phyloP scores from a whole-genome alignment of 2,888 invertebrate genomes.

The Podabrus alpinus region DNA sequence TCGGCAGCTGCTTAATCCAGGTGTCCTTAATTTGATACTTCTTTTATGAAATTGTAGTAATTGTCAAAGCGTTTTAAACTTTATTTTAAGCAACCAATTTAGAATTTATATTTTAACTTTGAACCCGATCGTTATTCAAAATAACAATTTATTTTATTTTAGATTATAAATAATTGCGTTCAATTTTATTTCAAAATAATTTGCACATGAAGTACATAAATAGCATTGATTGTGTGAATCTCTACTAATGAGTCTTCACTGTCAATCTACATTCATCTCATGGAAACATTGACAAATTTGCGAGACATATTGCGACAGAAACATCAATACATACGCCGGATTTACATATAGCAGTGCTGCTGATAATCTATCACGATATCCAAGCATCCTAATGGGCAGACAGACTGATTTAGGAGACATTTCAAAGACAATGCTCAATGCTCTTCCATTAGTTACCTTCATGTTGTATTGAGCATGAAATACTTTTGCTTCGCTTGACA shows the following conservation, averaged over 20 bases:
- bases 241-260: slow-evolving; percentile 34
- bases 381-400: slow-evolving; percentile 45
- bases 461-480: slow-evolving; percentile 34
- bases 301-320: slow-evolving; percentile 48
- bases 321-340: slow-evolving; percentile 47
- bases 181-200: background rate
- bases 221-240: slow-evolving; percentile 5
- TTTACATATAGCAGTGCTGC: slow-evolving; percentile 47
- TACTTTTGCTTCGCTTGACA: slow-evolving; percentile 16
- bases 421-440: slow-evolving; percentile 46
- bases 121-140: background rate
- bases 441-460: slow-evolving; percentile 46
- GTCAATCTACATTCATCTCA: slow-evolving; percentile 40
- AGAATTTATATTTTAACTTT: background rate
- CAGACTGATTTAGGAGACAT: slow-evolving; percentile 48
- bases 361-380: slow-evolving; percentile 51
- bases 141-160: background rate
- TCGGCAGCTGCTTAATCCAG: slow-evolving; percentile 24
- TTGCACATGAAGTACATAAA: background rate
- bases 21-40: slow-evolving; percentile 21
- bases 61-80: background rate
- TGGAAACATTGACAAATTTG: slow-evolving; percentile 46
- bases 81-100: background rate
- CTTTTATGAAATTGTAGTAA: background rate
- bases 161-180: background rate